A percentile compares a stretch with the other conserved stretches of the same genome.
These are phyloP conservation scores for Myzus persicae DNA, from an alignment of 1,140 invertebrate species.

Conservation along the genomic window DNA sequence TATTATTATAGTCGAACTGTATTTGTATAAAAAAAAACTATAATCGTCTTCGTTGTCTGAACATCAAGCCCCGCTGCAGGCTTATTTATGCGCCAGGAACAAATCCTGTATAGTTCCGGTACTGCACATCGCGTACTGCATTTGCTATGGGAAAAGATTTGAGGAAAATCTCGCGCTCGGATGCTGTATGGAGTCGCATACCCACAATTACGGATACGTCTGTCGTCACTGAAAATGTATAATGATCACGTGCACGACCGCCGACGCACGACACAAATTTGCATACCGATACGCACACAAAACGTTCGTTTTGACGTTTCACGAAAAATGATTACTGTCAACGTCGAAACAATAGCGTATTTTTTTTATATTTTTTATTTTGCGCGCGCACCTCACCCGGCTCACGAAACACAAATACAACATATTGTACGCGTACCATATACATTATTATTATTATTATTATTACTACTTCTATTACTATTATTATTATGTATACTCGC, in stretches of 20 bases:
- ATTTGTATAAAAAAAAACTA: not conserved
- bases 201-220: not conserved
- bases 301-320: constrained; percentile 4
- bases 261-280: not conserved
- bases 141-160: not conserved
- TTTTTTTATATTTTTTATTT: not conserved
- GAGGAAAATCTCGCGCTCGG: not conserved
- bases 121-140: no score
- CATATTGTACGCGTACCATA: not conserved
- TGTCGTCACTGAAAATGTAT: not conserved
- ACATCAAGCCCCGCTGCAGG: not conserved
- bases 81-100: no score
- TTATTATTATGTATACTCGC: not conserved
- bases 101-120: not conserved
- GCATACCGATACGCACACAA: not conserved
- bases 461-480: no score
- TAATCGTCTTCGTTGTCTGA: not conserved
- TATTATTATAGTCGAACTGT: no score
- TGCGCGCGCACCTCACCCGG: not conserved
- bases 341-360: not conserved
- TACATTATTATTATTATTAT: not conserved
- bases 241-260: not conserved
- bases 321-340: constrained; percentile 16
- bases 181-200: not conserved
- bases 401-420: not conserved